Base-by-base conservation (phyloP, 2,797 vertebrate genomes). In the Phylloscopus collybita region DNA sequence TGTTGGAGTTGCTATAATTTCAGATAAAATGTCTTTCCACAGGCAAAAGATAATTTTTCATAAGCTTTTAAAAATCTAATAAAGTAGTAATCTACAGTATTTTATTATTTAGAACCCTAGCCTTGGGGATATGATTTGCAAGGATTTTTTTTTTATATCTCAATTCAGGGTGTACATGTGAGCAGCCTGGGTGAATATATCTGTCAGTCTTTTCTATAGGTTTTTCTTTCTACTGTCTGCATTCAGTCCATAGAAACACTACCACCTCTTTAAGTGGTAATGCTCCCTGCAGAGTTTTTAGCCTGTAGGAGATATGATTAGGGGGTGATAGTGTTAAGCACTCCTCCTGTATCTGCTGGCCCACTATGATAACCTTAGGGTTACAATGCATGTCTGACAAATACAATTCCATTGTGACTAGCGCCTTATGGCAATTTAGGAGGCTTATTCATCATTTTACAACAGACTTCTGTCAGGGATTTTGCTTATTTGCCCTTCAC, bases 341-440 rank as follows among this genome's bases (percentile, higher is more conserved):
- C 96, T 98, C 96, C 93, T 96, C 97, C 96, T 97, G 98, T 98
- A 98, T 98, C 98, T 98, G 96, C 98, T 98, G 98, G 98, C 98
- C 98, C 97, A 93, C 96, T 91, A 97, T 87, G 98, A 98, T 98
- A 98, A 98, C 98, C 98, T 97, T 96, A 96, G 98, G 98, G 98
- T 98, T 98, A 98, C 95, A 97, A 97, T 97, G 96, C 97, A 95
- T 97, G 98, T 98, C 98, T 98, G 98, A 98, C 98, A 98, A 98
- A 98, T 98, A 97, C 90, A 95, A 98, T 98, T 98, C 97, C 97
- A 97, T 98, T 92, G 97, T 98, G 98, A 95, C 96, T 96, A 95
- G 93, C 20, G 94, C 97, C 97, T 98, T 95, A 98, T 98, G 98
- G 98, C 97, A 97, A 98, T 97, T 98, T 98, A 98, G 97, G 97